A percentile compares a stretch with the other conserved stretches of the same genome.
Conservation (phyloP, 2,797 vertebrate species). For the Denticeps clupeoides region DNA sequence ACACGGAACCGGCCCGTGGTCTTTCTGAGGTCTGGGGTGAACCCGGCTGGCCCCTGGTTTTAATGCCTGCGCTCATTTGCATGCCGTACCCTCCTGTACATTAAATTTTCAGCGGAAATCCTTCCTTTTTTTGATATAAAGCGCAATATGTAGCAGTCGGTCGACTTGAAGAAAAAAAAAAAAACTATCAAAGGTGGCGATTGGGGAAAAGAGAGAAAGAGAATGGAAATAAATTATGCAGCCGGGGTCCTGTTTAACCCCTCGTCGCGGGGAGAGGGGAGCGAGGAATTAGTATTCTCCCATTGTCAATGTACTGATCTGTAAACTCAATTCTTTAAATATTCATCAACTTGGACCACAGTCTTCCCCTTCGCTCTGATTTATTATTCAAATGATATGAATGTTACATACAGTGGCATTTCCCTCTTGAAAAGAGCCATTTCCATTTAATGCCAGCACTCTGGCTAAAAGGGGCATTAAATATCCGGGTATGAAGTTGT, state of each 20-base stretch:
- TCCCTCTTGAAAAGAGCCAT: conserved; percentile 39
- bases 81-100: conserved; percentile 30
- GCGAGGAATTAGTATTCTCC: conserved; percentile 65
- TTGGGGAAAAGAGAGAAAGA: conserved; percentile 48
- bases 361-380: conserved; percentile 57
- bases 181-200: conserved; percentile 47
- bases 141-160: conserved; percentile 39
- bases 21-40: conserved; percentile 22
- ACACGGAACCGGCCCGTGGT: conserved; percentile 1
- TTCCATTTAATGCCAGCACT: conserved; percentile 30
- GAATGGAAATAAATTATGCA: conserved; percentile 65
- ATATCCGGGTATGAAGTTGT: conserved; percentile 19
- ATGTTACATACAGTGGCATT: conserved; percentile 62
- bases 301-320: conserved; percentile 69
- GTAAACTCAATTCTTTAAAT: conserved; percentile 67
- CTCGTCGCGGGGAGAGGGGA: conserved; percentile 56
- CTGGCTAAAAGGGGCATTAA: conserved; percentile 24
- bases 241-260: conserved; percentile 65
- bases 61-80: conserved; percentile 39
- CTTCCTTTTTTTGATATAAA: conserved; percentile 31
- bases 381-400: conserved; percentile 73
- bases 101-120: conserved; percentile 35
- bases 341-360: conserved; percentile 63
- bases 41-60: conserved; percentile 34
- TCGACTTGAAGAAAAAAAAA: conserved; percentile 35